Conservation (phyloP, 1,140 invertebrate genomes). For the Metaphire vulgaris region DNA sequence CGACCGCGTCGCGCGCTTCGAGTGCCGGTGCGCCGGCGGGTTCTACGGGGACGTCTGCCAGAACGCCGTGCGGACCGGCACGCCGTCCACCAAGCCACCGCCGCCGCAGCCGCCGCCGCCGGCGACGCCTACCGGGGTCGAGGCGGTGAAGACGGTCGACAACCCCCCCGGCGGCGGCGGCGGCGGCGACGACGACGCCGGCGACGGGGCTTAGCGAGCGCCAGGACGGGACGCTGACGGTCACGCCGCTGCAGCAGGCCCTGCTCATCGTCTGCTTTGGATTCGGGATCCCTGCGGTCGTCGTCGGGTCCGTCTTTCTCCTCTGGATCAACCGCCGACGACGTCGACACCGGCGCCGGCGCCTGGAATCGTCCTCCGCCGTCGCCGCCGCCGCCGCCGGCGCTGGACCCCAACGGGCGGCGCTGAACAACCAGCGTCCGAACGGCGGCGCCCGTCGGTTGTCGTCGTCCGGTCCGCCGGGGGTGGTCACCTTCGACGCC, state of each 20-base stretch:
- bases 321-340: not conserved
- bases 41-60: conserved; percentile 5
- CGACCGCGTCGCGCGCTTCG: conserved; percentile 24
- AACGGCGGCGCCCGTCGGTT: not conserved
- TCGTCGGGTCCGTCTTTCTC: not conserved
- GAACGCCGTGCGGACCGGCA: not conserved
- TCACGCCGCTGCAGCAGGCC: not conserved
- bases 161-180: too few relatives aligned
- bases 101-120: too few relatives aligned
- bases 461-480: too few relatives aligned
- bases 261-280: conserved; percentile 1
- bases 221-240: not conserved
- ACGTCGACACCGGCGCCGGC: too few relatives aligned
- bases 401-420: not conserved
- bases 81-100: too few relatives aligned
- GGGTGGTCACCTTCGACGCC: not conserved
- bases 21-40: conserved; percentile 28
- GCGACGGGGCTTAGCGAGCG: not conserved
- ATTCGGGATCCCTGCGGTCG: not conserved
- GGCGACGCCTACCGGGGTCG: too few relatives aligned
- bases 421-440: not conserved
- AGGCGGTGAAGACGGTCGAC: too few relatives aligned
- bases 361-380: too few relatives aligned
- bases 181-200: too few relatives aligned
- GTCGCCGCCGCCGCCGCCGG: too few relatives aligned